Conservation (phyloP, 2,113 vertebrate species). For the Plestiodon gilberti region DNA sequence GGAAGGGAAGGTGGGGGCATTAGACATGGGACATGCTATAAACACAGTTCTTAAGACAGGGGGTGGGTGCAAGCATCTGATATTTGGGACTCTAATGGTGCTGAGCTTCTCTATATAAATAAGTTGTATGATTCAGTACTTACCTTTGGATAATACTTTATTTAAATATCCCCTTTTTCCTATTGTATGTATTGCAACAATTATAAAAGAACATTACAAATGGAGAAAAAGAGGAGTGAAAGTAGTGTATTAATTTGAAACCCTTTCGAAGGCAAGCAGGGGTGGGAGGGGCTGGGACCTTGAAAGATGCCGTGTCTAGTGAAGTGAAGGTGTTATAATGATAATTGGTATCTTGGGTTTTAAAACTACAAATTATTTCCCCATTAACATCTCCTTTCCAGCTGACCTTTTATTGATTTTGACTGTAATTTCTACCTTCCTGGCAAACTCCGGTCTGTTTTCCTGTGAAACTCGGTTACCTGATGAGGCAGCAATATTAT, state of each 20-base stretch:
- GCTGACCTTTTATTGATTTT: slow-evolving; percentile 31
- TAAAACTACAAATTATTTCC: slow-evolving; percentile 57
- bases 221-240: neutral
- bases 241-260: neutral
- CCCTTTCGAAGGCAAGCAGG: neutral
- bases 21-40: too few species aligned
- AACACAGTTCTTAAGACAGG: too few species aligned
- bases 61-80: too few species aligned
- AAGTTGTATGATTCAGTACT: neutral
- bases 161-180: neutral
- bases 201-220: neutral
- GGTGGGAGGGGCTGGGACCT: neutral
- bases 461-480: neutral
- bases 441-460: neutral
- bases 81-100: too few species aligned
- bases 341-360: slow-evolving; percentile 53
- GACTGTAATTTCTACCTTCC: slow-evolving; percentile 30
- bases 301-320: neutral
- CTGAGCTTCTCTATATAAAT: too few species aligned
- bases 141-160: neutral
- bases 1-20: too few species aligned
- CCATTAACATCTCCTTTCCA: slow-evolving; percentile 22
- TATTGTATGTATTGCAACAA: neutral
- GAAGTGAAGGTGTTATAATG: slow-evolving; percentile 44
- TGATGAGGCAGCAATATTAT: neutral